phyloP scores from a whole-genome alignment of 2,113 vertebrate genomes.

The Paramisgurnus dabryanus region DNA sequence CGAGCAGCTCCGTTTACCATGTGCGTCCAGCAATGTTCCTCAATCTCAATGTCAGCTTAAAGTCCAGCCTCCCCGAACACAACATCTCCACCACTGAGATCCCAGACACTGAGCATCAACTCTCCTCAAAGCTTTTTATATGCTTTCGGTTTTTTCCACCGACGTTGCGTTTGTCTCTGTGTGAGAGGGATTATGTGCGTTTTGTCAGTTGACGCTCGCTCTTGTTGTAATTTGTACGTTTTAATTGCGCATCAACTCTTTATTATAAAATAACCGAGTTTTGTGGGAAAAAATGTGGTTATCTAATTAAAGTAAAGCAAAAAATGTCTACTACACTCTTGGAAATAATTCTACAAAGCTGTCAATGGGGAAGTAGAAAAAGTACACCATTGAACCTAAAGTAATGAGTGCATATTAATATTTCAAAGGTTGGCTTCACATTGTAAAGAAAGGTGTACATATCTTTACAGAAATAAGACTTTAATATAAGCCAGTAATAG shows the following conservation, averaged over 20 bases:
- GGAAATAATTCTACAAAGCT: too few relatives aligned
- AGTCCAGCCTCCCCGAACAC: conserved; percentile 79
- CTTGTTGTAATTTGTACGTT: neutral
- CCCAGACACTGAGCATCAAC: conserved; percentile 75
- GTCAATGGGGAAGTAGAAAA: too few relatives aligned
- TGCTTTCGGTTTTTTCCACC: conserved; percentile 52
- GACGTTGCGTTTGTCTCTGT: neutral
- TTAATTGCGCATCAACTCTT: neutral
- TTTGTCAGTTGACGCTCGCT: neutral
- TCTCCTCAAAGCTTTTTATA: conserved; percentile 78
- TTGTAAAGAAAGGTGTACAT: too few relatives aligned
- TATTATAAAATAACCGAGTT: too few relatives aligned
- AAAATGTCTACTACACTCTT: too few relatives aligned
- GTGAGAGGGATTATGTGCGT: conserved; percentile 3
- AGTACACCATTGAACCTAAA: too few relatives aligned
- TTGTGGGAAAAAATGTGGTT: too few relatives aligned
- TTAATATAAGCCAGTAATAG: too few relatives aligned
- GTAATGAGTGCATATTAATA: too few relatives aligned
- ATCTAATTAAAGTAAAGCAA: too few relatives aligned
- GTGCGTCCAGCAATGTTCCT: conserved; percentile 71
- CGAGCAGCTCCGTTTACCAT: conserved; percentile 74
- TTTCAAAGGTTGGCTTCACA: too few relatives aligned
- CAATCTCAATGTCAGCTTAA: conserved; percentile 81
- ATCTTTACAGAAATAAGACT: too few relatives aligned
- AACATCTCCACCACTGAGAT: conserved; percentile 79